Evolutionary conservation across 2,113 vertebrate genomes (phyloP).

Genomic region (Perccottus glenii): DNA sequence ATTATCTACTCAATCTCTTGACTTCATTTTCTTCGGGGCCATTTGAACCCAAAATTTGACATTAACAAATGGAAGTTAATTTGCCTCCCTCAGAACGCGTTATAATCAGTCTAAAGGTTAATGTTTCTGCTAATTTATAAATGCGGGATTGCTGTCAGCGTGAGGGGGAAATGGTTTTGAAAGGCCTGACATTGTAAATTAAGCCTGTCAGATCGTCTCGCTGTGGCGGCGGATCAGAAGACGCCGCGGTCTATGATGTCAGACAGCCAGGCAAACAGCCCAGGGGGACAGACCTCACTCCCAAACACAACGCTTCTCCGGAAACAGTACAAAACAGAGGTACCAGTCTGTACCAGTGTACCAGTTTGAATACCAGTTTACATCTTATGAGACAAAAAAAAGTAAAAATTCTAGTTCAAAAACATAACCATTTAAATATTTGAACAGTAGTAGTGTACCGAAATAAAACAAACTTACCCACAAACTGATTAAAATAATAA

Average conservation of each 20-base stretch:
- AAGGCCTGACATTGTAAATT: constrained; percentile 85
- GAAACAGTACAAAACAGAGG: constrained; percentile 31
- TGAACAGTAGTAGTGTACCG: too few relatives aligned
- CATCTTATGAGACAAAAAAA: background rate
- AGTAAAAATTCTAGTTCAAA: too few relatives aligned
- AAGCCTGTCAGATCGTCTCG: constrained; percentile 83
- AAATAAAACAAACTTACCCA: too few relatives aligned
- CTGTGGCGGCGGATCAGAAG: constrained; percentile 77
- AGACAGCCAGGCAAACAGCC: constrained; percentile 79
- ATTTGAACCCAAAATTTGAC: constrained; percentile 74
- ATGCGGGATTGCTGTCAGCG: constrained; percentile 83
- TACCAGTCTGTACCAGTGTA: background rate
- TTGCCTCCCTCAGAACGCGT: constrained; percentile 77
- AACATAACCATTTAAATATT: too few relatives aligned
- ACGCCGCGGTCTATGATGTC: constrained; percentile 79
- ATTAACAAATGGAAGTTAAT: constrained; percentile 83
- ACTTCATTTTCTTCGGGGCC: constrained; percentile 61
- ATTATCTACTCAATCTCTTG: constrained; percentile 66
- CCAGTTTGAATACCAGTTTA: background rate
- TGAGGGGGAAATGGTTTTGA: constrained; percentile 79
- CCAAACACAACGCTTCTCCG: constrained; percentile 60
- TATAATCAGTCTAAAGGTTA: constrained; percentile 85
- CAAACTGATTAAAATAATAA: too few relatives aligned
- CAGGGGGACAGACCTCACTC: constrained; percentile 71
- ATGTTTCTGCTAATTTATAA: constrained; percentile 87